Evolutionary conservation across 2,113 vertebrate genomes (phyloP), one percentile per base, ranked within the genome.

Genomic region (Leuciscus idus): DNA sequence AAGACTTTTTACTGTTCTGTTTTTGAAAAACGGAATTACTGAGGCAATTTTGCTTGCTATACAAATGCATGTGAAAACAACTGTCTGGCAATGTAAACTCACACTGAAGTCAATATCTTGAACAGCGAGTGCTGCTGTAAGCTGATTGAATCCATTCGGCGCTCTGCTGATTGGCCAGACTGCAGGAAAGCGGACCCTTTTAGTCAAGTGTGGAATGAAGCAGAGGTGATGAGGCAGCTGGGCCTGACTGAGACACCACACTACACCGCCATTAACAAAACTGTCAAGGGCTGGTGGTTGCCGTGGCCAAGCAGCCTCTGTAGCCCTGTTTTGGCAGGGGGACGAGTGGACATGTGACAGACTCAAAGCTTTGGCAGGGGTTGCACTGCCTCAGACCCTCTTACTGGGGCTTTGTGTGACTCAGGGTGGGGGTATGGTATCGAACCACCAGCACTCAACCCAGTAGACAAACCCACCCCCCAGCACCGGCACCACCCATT

Each of bases 181-280:
- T 61, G 73, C 55, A 75, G 80, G 85, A 81, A 84, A 85, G 82
- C 72, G 33, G 74, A 82, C 62, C 85, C 74, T 87, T 85, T 85
- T 59, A 36, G 46, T 62, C 3, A 11, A 83, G 72, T 59, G 59
- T 57, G 66, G 85, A 83, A 74, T 57, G 77, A 81, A 80, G 86
- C 84, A 83, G 86, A 89, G 88, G 88, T 89, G 84, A 87, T 81
- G 84, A 87, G 87, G 88, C 88, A 89, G 88, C 88, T 89, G 88
- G 88, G 66, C 55, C 77, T 89, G 85, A 78, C 78, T 83, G 85
- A 84, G 86, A 89, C 82, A 81, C 83, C 50, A 17, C 74, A 85
- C 86, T 72, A 85, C 84, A 73, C 84, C 84, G 76, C 80, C 86
- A 87, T 89, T 89, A 89, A 87, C 84, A 85, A 85, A 85, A 87